These are phyloP conservation scores for Holocentrus rufus DNA, from an alignment of 2,797 vertebrate species.

Conservation along the genomic window DNA sequence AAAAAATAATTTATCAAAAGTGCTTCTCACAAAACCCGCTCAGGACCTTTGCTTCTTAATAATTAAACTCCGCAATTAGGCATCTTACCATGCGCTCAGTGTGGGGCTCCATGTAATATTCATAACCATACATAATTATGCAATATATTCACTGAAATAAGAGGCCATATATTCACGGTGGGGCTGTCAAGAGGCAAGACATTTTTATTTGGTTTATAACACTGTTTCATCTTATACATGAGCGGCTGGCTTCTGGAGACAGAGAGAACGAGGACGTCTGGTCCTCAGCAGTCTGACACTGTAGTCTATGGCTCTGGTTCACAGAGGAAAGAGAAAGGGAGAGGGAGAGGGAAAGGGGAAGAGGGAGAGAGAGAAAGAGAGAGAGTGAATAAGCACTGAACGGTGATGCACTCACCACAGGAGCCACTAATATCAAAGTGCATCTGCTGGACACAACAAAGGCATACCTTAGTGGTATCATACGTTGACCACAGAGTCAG, in stretches of 20 bases:
- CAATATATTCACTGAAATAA: slow-evolving; percentile 82
- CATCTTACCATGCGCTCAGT: slow-evolving; percentile 83
- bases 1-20: slow-evolving; percentile 91
- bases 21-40: slow-evolving; percentile 79
- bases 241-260: slow-evolving; percentile 70
- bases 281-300: slow-evolving; percentile 56
- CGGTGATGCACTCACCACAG: slow-evolving; percentile 45
- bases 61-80: slow-evolving; percentile 89
- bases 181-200: slow-evolving; percentile 80
- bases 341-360: not conserved
- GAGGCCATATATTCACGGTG: slow-evolving; percentile 78
- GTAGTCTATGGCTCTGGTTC: slow-evolving; percentile 49
- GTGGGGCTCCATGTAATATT: slow-evolving; percentile 84
- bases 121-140: slow-evolving; percentile 86
- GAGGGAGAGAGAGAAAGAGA: not conserved
- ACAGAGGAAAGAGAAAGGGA: slow-evolving; percentile 30
- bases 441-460: slow-evolving; percentile 69
- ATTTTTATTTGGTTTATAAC: slow-evolving; percentile 85
- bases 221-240: slow-evolving; percentile 80
- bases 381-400: slow-evolving; percentile 28
- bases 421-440: slow-evolving; percentile 67
- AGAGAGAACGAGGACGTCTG: slow-evolving; percentile 64
- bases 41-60: slow-evolving; percentile 87
- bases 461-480: slow-evolving; percentile 56
- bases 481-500: slow-evolving; percentile 50